phyloP scores from a whole-genome alignment of 2,888 invertebrate genomes.

The Lymantria monacha region DNA sequence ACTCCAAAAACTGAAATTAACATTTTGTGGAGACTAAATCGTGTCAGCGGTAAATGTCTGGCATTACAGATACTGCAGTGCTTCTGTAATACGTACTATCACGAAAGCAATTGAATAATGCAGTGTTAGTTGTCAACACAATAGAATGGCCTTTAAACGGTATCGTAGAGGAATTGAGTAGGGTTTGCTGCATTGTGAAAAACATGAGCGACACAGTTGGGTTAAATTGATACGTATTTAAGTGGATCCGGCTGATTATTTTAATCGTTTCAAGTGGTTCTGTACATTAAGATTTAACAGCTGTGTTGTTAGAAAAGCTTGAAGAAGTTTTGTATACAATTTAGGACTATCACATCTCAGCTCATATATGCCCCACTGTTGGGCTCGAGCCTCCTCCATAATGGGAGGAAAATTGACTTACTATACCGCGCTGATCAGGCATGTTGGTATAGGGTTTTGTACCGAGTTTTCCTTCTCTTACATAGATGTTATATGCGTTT shows the following conservation, averaged over 20 bases:
- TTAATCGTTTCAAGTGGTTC: background rate
- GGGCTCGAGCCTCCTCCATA: too few species aligned
- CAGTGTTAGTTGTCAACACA: constrained; percentile 33
- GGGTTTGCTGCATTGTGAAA: constrained; percentile 29
- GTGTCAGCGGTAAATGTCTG: constrained; percentile 34
- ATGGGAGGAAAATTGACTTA: too few species aligned
- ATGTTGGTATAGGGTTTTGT: too few species aligned
- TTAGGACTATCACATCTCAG: too few species aligned
- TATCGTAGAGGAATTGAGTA: constrained; percentile 24
- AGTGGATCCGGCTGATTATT: constrained; percentile 3
- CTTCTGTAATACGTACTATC: constrained; percentile 31
- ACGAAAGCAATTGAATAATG: constrained; percentile 39
- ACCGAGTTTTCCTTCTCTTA: too few species aligned
- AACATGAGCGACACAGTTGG: constrained; percentile 17
- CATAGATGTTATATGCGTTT: too few species aligned
- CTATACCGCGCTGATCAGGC: too few species aligned
- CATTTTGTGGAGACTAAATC: constrained; percentile 10
- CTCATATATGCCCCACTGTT: too few species aligned
- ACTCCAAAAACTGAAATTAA: constrained; percentile 1
- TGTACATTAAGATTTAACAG: background rate
- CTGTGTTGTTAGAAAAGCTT: too few species aligned
- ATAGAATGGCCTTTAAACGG: constrained; percentile 17
- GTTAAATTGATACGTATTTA: constrained; percentile 3
- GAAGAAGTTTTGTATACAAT: too few species aligned
- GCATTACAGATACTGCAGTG: constrained; percentile 33